These are phyloP conservation scores for Tipula helvola DNA, from an alignment of 2,888 invertebrate species.

Conservation along the genomic window DNA sequence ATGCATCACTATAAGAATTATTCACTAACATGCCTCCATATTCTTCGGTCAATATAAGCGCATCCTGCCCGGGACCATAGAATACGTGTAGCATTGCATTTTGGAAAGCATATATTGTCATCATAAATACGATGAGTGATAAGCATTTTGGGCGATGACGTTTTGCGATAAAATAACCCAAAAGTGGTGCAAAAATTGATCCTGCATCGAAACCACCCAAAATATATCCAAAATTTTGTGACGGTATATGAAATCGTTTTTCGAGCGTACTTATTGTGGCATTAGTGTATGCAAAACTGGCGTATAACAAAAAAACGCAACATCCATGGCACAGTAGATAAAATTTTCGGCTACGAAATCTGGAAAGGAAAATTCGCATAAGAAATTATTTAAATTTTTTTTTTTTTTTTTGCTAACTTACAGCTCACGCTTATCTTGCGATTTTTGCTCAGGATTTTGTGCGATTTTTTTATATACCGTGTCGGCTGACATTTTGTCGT, in stretches of 20 bases:
- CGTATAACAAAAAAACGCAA: neutral
- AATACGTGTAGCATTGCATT: conserved; percentile 47
- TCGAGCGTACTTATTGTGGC: conserved; percentile 33
- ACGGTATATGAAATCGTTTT: conserved; percentile 50
- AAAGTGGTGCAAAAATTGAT: conserved; percentile 43
- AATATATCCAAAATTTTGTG: conserved; percentile 47
- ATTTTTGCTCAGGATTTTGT: no score
- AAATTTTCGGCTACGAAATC: neutral
- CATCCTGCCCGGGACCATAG: conserved; percentile 46
- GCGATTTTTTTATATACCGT: no score
- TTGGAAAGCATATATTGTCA: conserved; percentile 44
- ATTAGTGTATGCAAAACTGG: conserved; percentile 47
- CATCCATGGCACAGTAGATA: neutral
- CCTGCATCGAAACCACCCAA: conserved; percentile 53
- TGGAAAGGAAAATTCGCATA: neutral
- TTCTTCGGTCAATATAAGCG: conserved; percentile 41
- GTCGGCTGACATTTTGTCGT: no score
- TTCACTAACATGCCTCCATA: conserved; percentile 29
- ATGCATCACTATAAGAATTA: conserved; percentile 33
- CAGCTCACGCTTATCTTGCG: no score
- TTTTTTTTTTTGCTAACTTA: no score
- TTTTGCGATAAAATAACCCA: conserved; percentile 48
- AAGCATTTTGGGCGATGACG: conserved; percentile 53
- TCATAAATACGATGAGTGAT: conserved; percentile 38
- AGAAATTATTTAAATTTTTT: no score